Conservation (phyloP, 2,888 invertebrate genomes). For the Thymelicus acteon region DNA sequence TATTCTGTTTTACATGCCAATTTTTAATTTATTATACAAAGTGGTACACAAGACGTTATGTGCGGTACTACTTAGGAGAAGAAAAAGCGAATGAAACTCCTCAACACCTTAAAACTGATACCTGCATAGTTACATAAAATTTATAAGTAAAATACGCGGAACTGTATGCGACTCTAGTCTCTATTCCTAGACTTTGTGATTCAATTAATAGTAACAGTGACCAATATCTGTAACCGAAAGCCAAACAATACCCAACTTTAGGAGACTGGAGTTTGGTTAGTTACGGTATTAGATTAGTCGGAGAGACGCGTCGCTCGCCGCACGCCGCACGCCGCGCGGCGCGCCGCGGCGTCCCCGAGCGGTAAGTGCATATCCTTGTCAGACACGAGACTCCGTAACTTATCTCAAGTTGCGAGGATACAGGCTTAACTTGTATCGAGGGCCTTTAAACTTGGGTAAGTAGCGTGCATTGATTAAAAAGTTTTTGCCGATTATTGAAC, state of each 20-base stretch:
- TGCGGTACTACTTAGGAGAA: too few species aligned
- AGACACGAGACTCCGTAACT: conserved; percentile 76
- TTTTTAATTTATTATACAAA: too few species aligned
- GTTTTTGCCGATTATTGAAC: conserved; percentile 1
- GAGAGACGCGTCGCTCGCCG: conserved; percentile 50
- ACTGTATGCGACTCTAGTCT: too few species aligned
- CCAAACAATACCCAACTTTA: conserved; percentile 40
- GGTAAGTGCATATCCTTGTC: conserved; percentile 81
- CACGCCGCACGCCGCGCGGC: conserved; percentile 4
- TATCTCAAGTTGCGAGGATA: conserved; percentile 60
- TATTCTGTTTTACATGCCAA: too few species aligned
- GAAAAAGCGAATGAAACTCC: too few species aligned
- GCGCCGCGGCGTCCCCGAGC: background rate
- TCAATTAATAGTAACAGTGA: background rate
- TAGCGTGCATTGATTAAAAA: conserved; percentile 37
- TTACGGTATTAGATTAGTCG: conserved; percentile 74
- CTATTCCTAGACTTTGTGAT: too few species aligned
- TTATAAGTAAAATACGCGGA: too few species aligned
- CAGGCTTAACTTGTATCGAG: conserved; percentile 54
- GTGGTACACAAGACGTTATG: too few species aligned
- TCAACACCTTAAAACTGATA: too few species aligned
- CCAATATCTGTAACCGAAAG: conserved; percentile 4
- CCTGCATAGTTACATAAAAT: too few species aligned
- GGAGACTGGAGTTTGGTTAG: conserved; percentile 48
- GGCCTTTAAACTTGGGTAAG: conserved; percentile 47